Evolutionary conservation across 2,113 vertebrate species (phyloP).

Genomic region (Lethenteron camtschaticum): DNA sequence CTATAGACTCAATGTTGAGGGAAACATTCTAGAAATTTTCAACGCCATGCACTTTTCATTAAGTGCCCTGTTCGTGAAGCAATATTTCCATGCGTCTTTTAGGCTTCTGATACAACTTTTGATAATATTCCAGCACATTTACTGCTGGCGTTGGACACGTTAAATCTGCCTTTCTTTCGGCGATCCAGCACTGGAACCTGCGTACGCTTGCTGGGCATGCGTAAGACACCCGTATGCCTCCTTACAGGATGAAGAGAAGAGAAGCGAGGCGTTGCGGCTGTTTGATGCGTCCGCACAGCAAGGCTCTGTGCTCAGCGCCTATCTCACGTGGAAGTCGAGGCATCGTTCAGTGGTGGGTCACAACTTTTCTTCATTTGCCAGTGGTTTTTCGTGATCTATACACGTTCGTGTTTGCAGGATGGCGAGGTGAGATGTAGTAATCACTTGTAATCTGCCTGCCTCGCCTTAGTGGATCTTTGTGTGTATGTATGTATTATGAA

Average conservation of each 20-base stretch:
- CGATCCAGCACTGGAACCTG: not conserved
- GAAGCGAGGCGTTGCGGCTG: slow-evolving; percentile 33
- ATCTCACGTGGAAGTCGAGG: slow-evolving; percentile 64
- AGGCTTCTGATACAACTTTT: too few species aligned
- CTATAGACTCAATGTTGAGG: too few species aligned
- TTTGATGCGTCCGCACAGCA: slow-evolving; percentile 52
- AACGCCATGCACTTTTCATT: not conserved
- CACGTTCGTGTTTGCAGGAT: too few species aligned
- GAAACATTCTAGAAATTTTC: too few species aligned
- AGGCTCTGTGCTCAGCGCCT: slow-evolving; percentile 67
- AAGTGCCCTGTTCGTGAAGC: not conserved
- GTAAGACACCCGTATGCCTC: not conserved
- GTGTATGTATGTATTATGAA: too few species aligned
- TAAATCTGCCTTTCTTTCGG: not conserved
- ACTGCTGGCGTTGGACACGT: too few species aligned
- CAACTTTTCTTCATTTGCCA: not conserved
- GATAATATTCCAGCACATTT: too few species aligned
- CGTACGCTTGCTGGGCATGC: not conserved
- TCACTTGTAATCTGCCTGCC: too few species aligned
- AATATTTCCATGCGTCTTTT: too few species aligned
- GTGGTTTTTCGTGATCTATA: too few species aligned
- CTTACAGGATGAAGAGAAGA: slow-evolving; percentile 45
- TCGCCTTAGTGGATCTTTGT: too few species aligned
- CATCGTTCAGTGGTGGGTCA: slow-evolving; percentile 43
- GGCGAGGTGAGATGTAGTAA: too few species aligned